Percentiles rank a stretch among this genome's conserved stretches.
Evolutionary conservation across 2,797 vertebrate species (phyloP).

Genomic region (Malacoraja senta): DNA sequence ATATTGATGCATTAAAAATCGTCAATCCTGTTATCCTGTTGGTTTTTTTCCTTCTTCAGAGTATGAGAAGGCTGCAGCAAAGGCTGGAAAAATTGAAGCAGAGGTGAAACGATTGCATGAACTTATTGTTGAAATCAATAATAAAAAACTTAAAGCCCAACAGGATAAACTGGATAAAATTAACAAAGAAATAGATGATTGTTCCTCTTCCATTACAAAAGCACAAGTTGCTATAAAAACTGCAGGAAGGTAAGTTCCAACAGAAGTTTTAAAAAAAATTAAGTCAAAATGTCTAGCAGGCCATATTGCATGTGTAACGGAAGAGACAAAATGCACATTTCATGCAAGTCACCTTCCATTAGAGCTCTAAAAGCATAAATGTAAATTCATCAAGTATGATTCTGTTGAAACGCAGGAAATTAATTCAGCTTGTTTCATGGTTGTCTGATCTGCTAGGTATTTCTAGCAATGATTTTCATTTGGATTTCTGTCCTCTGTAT

Average conservation of each 20-base stretch:
- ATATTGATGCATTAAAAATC: too few species aligned
- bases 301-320: too few species aligned
- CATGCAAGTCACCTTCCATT: too few species aligned
- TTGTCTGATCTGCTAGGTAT: too few species aligned
- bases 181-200: constrained; percentile 78
- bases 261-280: not conserved
- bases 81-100: constrained; percentile 72
- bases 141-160: constrained; percentile 79
- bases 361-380: too few species aligned
- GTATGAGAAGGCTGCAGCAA: constrained; percentile 64
- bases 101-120: constrained; percentile 80
- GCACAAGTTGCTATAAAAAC: constrained; percentile 86
- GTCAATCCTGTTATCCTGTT: not conserved
- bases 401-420: too few species aligned
- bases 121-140: constrained; percentile 85
- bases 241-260: constrained; percentile 69
- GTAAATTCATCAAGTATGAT: too few species aligned
- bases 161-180: constrained; percentile 83
- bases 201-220: constrained; percentile 76
- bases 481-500: too few species aligned
- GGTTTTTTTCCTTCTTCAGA: constrained; percentile 59
- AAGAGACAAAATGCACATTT: too few species aligned
- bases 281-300: too few species aligned
- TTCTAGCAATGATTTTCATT: too few species aligned
- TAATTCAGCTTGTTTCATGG: too few species aligned